Conservation (phyloP, 2,797 vertebrate species). For the Leptatherina wallacei region DNA sequence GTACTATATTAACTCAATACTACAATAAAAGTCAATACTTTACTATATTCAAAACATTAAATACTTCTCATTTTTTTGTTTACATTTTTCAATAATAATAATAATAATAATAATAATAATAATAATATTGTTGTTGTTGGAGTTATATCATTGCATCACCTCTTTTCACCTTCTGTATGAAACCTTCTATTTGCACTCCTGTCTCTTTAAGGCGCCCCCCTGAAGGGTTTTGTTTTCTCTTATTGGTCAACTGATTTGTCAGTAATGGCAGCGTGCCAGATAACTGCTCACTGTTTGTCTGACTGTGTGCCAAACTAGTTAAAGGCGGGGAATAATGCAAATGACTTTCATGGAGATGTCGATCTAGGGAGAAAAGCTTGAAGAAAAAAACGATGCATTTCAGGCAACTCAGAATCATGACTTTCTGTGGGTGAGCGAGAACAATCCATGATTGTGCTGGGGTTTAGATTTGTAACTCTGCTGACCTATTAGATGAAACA, state of each 20-base stretch:
- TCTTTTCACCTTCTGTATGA: background rate
- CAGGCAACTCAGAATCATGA: background rate
- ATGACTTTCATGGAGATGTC: background rate
- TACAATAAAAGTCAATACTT: too few relatives aligned
- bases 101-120: too few relatives aligned
- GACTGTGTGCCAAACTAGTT: background rate
- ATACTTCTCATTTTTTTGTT: too few relatives aligned
- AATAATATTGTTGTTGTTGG: too few relatives aligned
- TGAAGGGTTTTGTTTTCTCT: background rate
- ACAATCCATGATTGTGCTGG: background rate
- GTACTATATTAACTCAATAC: background rate
- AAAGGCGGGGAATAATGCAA: background rate
- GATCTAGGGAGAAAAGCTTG: background rate
- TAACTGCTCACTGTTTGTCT: constrained; percentile 3
- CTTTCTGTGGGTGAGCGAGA: background rate
- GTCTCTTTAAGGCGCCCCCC: background rate
- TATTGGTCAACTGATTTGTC: constrained; percentile 1
- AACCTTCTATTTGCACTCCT: background rate
- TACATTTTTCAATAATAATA: too few relatives aligned
- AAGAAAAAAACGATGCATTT: background rate
- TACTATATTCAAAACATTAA: too few relatives aligned
- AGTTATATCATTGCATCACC: too few relatives aligned
- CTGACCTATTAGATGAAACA: background rate
- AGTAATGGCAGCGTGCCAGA: constrained; percentile 3
- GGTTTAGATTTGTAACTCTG: background rate